Base-by-base conservation (phyloP, 1,140 invertebrate species). In the Diachasma alloeum region DNA sequence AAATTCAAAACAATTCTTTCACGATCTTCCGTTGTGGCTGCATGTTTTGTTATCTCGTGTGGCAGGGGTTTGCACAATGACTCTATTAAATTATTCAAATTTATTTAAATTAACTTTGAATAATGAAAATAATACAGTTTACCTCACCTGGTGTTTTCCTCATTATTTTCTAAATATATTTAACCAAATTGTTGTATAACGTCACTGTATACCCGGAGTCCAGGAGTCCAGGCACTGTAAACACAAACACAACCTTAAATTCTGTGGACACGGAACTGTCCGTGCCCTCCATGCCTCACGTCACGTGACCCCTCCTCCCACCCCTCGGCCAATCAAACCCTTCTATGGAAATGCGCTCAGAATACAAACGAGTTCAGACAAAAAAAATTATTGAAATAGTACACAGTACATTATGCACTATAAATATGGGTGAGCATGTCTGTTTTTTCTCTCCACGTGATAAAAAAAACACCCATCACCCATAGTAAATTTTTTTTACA, bases 1-100 rank as follows among this genome's bases (percentile, higher is more conserved):
- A 88, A 88, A 56, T 86, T 78, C 9, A 80, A 66, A 3, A 89
- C 39, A 79, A 84, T 85, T 39, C 86, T 78, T 75, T 87, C 83
- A 68, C 83, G 83, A 36, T 84, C 82, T 75, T 85, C 81, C 42
- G 77, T 82, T 39, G 85, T 87, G 37, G 78, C 82, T 31, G 83
- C 73, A 67, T 70, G 69, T 76, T 80, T 80, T 48, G 78, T 82
- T 70, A 87, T 73, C 19, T 72, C 80, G 36, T 74, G 68, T 0
- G 87, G 82, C 26, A 90, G 70, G n/a, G 80, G 80, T 75, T 75
- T 74, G 77, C 83, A 89, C 44, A 88, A 72, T 74, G 81, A 83
- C 19, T 81, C 83, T 88, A 66, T 82, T 80, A 75, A 72, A 77
- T 42, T 44, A 67, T 74, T 56, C 1, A 73, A 53, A 53, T 53